Base-by-base conservation (phyloP, 2,113 vertebrate genomes). In the Bambusicola thoracicus region DNA sequence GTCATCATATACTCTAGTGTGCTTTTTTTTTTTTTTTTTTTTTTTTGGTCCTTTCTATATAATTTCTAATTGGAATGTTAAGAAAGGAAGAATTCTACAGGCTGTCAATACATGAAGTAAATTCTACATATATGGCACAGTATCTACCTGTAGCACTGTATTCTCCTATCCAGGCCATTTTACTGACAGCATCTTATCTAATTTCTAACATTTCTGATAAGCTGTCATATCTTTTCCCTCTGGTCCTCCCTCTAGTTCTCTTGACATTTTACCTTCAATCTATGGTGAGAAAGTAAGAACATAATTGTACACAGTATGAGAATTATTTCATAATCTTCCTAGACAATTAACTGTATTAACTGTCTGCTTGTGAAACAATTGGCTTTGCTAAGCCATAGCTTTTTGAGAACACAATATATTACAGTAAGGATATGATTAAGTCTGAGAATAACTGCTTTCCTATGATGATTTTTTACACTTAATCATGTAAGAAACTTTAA, bases 391-490 rank as follows among this genome's bases (percentile, higher is more conserved):
- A 93, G 61, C 53, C 44, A 73, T 36, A 36, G 7, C 38, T 90
- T 76, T 48, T 53, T 80, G 87, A 43, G 83, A 90, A 43, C 25
- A 4, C 36, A 56, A 40, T 58, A 32, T 17, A 27, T 69, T 84
- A 53, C 16, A 61, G 36, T 66, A 69, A 92, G 68, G 40, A 65
- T 3, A 29, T 67, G 63, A 89, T 90, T 68, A 92, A 84, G 27
- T 25, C 68, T 94, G 61, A 77, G 67, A 87, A 91, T 88, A 67
- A 78, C 30, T 13, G 0, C 79, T 67, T 92, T 92, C 94, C 73
- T 87, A 92, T 97, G 96, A 98, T 97, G 98, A 97, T 98, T 98
- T 98, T 97, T 98, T 98, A 98, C 98, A 97, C 97, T 93, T 96
- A 96, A 97, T 85, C 63, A 90, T 97, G 81, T 97, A 97, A 97